These are phyloP conservation scores for Pantherophis alleghaniensis DNA, from an alignment of 2,797 vertebrate genomes.

Conservation along the genomic window DNA sequence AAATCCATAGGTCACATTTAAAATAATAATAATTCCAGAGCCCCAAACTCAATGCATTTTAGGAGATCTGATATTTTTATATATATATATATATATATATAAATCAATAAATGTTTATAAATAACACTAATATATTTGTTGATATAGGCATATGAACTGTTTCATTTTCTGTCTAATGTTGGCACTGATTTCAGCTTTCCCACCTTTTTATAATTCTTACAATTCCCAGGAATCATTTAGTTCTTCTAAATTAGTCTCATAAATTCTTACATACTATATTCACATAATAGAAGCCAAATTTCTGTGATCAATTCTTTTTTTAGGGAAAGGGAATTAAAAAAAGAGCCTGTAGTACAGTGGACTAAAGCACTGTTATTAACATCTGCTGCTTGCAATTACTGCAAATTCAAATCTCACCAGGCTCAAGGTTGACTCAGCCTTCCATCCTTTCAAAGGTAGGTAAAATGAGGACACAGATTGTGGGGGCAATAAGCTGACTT, in stretches of 20 bases:
- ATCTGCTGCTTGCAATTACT: no score
- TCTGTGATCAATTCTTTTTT: background rate
- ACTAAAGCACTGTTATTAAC: no score
- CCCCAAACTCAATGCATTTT: conserved; percentile 42
- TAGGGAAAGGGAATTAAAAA: background rate
- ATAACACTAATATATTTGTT: conserved; percentile 35
- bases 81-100: background rate
- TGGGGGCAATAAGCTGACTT: no score
- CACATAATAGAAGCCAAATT: background rate
- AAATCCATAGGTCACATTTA: conserved; percentile 54
- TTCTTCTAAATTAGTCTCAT: conserved; percentile 3
- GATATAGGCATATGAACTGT: conserved; percentile 8
- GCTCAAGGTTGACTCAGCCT: no score
- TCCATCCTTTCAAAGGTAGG: no score
- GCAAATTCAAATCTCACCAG: no score
- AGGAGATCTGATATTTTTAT: conserved; percentile 26
- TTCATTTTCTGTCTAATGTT: conserved; percentile 38
- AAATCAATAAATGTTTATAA: conserved; percentile 30
- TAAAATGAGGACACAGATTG: no score
- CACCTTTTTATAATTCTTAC: conserved; percentile 24
- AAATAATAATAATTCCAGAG: conserved; percentile 11
- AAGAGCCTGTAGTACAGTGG: no score
- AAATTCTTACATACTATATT: background rate
- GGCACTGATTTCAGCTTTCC: conserved; percentile 21
- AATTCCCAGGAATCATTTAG: conserved; percentile 33